Conservation (phyloP, 2,888 invertebrate genomes). For the Frankliniella intonsa region DNA sequence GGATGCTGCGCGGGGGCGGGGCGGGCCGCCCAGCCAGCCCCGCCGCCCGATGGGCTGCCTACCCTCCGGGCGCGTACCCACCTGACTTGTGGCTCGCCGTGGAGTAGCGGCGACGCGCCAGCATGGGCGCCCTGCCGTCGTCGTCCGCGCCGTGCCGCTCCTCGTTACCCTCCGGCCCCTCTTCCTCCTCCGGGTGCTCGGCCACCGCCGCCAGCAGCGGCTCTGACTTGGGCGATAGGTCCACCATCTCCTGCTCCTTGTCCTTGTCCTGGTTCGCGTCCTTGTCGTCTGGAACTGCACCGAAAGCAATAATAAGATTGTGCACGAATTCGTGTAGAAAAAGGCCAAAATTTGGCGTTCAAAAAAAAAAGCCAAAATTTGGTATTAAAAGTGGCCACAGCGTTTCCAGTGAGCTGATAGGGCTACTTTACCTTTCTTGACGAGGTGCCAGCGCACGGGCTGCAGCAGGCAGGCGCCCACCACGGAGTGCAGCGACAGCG, state of each 20-base stretch:
- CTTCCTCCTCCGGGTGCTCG: constrained; percentile 40
- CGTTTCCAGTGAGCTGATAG: too few relatives aligned
- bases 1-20: neutral
- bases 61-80: neutral
- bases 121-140: neutral
- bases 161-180: constrained; percentile 37
- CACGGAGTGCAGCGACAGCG: constrained; percentile 57
- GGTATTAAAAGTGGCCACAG: too few relatives aligned
- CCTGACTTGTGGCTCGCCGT: neutral
- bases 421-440: constrained; percentile 29
- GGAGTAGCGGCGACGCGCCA: neutral
- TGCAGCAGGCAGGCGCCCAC: constrained; percentile 58
- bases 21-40: neutral
- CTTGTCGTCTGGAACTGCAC: neutral
- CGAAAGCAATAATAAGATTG: too few relatives aligned
- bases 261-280: constrained; percentile 35
- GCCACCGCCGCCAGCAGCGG: constrained; percentile 33
- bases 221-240: constrained; percentile 29
- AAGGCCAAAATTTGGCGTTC: too few relatives aligned
- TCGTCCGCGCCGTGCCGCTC: neutral
- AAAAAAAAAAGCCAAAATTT: too few relatives aligned
- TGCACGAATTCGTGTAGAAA: too few relatives aligned
- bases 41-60: neutral
- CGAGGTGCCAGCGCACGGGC: constrained; percentile 63
- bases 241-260: constrained; percentile 44